These are phyloP conservation scores for Ramphastos sulfuratus DNA, from an alignment of 2,113 vertebrate genomes.

Conservation along the genomic window DNA sequence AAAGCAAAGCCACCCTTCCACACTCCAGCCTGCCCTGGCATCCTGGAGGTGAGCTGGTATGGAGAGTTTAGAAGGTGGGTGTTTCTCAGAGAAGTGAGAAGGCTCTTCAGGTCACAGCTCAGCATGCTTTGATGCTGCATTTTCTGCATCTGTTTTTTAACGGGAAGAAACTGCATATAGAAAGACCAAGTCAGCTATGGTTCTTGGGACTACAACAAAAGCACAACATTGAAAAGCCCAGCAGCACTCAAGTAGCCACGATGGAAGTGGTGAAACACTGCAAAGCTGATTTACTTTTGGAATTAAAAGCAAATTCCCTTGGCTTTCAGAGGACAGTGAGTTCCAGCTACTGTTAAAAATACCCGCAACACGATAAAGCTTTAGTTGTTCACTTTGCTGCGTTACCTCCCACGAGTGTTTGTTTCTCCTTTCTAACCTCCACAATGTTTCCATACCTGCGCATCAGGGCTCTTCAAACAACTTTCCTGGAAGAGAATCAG, in stretches of 20 bases:
- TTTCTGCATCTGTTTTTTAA: background rate
- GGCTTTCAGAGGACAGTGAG: background rate
- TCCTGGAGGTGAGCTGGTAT: background rate
- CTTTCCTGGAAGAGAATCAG: background rate
- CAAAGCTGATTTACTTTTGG: background rate
- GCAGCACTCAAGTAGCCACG: background rate
- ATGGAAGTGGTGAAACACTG: background rate
- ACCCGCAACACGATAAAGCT: background rate
- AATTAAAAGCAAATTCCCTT: background rate
- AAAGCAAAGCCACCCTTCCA: background rate
- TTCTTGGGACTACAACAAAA: background rate
- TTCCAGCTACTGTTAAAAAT: background rate
- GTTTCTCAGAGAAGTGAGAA: background rate
- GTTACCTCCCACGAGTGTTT: background rate
- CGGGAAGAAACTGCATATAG: background rate
- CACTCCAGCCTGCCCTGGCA: background rate
- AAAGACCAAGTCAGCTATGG: background rate
- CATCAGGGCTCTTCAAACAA: background rate
- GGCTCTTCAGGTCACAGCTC: background rate
- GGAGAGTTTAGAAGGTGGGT: too few species aligned
- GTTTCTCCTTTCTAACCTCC: background rate
- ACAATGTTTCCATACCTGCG: background rate
- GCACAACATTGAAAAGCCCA: background rate
- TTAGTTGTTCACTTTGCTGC: background rate
- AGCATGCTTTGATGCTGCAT: background rate